Conservation (phyloP, 2,797 vertebrate genomes). For the Moxostoma hubbsi region DNA sequence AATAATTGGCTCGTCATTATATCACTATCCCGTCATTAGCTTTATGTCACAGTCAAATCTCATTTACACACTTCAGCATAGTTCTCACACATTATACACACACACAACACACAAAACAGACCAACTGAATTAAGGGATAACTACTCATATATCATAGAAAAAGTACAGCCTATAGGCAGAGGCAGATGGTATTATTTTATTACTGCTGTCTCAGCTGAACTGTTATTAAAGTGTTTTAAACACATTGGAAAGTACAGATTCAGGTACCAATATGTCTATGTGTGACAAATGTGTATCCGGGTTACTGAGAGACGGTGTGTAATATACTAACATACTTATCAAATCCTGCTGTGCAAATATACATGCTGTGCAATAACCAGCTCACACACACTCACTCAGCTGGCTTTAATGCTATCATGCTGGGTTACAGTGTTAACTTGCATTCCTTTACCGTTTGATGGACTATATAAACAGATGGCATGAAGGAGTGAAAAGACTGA, state of each 20-base stretch:
- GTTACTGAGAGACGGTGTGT: slow-evolving; percentile 8
- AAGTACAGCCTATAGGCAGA: slow-evolving; percentile 29
- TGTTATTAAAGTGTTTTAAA: slow-evolving; percentile 46
- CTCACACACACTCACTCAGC: slow-evolving; percentile 57
- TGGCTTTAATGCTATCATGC: slow-evolving; percentile 69
- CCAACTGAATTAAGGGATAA: slow-evolving; percentile 11
- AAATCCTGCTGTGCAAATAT: slow-evolving; percentile 75
- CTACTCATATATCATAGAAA: slow-evolving; percentile 27
- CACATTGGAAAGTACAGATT: slow-evolving; percentile 43
- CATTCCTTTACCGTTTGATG: slow-evolving; percentile 60
- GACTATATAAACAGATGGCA: slow-evolving; percentile 49
- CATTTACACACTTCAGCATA: slow-evolving; percentile 53
- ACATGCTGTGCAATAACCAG: slow-evolving; percentile 60
- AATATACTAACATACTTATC: slow-evolving; percentile 67
- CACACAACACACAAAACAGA: slow-evolving; percentile 29
- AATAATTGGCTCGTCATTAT: slow-evolving; percentile 56
- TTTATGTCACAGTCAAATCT: slow-evolving; percentile 54
- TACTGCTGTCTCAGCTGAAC: slow-evolving; percentile 32
- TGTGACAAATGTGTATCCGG: slow-evolving; percentile 35
- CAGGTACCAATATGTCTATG: background rate
- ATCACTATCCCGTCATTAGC: slow-evolving; percentile 51
- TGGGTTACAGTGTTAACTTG: slow-evolving; percentile 64
- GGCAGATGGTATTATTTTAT: slow-evolving; percentile 47
- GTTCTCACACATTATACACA: slow-evolving; percentile 5
- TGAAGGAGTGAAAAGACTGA: slow-evolving; percentile 28